Evolutionary conservation across 64 coral and sea anemone genomes (phyloP).

Genomic region (Porites lutea): DNA sequence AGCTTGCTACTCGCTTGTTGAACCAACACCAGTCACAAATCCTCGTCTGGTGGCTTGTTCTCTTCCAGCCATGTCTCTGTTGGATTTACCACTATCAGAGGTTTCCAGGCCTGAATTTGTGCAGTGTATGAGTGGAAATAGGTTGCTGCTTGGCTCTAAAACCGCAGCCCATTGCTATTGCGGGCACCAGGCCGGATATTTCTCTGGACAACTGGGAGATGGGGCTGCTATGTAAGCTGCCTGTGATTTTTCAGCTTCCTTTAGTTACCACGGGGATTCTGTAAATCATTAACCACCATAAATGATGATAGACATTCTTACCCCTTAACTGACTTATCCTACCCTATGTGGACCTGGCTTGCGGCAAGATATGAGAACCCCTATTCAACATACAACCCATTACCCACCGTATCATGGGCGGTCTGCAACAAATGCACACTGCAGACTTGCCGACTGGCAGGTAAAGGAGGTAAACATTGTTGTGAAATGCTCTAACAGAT

Average conservation of each 20-base stretch:
- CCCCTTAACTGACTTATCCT: no score
- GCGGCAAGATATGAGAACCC: no score
- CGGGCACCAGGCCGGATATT: conserved; percentile 94
- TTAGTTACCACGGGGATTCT: background rate
- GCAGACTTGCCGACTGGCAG: no score
- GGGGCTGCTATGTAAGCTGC: conserved; percentile 93
- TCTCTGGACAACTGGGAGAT: conserved; percentile 96
- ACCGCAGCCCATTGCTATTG: conserved; percentile 98
- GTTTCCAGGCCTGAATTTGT: conserved; percentile 73
- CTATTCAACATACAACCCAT: no score
- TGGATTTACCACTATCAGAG: conserved; percentile 76
- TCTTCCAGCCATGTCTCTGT: conserved; percentile 61
- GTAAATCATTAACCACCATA: no score
- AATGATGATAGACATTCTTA: no score
- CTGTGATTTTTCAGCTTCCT: background rate
- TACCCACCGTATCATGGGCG: no score
- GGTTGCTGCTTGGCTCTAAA: conserved; percentile 77
- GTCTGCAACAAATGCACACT: no score
- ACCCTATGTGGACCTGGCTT: no score
- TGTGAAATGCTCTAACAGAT: no score
- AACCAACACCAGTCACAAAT: conserved; percentile 80
- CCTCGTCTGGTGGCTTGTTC: conserved; percentile 78
- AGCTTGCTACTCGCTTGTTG: conserved; percentile 75
- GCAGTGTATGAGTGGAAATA: conserved; percentile 94
- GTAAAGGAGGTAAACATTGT: no score